Percentiles rank a stretch among this genome's conserved stretches.
Conservation (phyloP, 35 echinoderm and acorn worm species). For the Anneissia japonica region DNA sequence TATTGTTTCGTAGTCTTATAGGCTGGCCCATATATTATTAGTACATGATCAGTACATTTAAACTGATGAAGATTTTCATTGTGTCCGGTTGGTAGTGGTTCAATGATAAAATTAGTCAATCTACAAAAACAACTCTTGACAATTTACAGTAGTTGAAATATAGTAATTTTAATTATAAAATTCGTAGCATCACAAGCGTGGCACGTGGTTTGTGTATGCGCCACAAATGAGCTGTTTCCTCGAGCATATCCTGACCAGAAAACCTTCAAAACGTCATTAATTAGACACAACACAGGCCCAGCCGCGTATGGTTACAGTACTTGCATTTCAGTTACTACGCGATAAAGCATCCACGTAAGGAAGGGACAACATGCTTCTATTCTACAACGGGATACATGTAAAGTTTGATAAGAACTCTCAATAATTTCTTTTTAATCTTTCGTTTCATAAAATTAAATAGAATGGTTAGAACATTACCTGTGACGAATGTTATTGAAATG, state of each 20-base stretch:
- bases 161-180: no score
- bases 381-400: background rate
- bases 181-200: background rate
- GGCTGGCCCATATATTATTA: no score
- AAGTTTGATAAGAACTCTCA: background rate
- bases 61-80: no score
- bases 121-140: no score
- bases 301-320: background rate
- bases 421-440: background rate
- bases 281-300: background rate
- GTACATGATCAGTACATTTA: no score
- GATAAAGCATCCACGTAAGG: background rate
- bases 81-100: no score
- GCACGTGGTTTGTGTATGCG: background rate
- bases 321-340: background rate
- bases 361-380: background rate
- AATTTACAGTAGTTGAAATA: no score
- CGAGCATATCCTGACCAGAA: background rate
- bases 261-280: background rate
- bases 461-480: background rate
- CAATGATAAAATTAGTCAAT: no score
- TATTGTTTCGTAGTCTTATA: no score
- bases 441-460: background rate
- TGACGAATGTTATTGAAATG: background rate
- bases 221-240: background rate